Percentiles rank a stretch among this genome's conserved stretches.
Evolutionary conservation across 2,797 vertebrate species (phyloP).

Genomic region (Parotocinclus haroldoi): DNA sequence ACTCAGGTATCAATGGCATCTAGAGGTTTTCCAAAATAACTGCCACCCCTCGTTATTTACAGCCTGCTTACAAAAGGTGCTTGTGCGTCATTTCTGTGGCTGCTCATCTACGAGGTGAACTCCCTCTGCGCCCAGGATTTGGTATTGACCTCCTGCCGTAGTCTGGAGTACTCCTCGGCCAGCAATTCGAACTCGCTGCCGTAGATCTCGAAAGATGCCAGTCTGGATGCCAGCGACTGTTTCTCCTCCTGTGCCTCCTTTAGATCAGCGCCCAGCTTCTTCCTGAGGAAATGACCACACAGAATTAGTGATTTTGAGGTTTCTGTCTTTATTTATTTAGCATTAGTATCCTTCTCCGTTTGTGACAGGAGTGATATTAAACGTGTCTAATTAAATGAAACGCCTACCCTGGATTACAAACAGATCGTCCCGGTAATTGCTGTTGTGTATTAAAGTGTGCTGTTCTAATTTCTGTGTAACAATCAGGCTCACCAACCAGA

Average conservation of each 20-base stretch:
- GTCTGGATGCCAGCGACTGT: conserved; percentile 64
- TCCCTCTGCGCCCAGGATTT: conserved; percentile 81
- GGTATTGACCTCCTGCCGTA: conserved; percentile 71
- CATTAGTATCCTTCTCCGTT: no score
- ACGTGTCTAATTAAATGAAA: no score
- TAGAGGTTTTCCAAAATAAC: no score
- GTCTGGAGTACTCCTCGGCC: conserved; percentile 76
- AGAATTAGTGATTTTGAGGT: neutral
- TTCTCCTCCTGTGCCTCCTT: conserved; percentile 65
- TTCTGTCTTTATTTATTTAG: no score
- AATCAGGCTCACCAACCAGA: no score
- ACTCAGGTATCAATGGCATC: no score
- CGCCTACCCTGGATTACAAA: no score
- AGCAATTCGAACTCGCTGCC: conserved; percentile 79
- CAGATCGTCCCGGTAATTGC: no score
- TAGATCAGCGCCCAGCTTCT: conserved; percentile 68
- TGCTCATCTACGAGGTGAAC: conserved; percentile 50
- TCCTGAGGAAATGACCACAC: conserved; percentile 57
- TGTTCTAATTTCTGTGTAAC: no score
- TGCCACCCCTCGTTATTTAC: no score
- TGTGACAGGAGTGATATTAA: neutral
- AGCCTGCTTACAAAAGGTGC: no score
- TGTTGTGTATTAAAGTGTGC: no score
- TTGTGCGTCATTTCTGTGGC: neutral
- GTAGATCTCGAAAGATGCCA: conserved; percentile 79